These are phyloP conservation scores for Andrena haemorrhoa DNA, from an alignment of 2,888 invertebrate species.

Conservation along the genomic window DNA sequence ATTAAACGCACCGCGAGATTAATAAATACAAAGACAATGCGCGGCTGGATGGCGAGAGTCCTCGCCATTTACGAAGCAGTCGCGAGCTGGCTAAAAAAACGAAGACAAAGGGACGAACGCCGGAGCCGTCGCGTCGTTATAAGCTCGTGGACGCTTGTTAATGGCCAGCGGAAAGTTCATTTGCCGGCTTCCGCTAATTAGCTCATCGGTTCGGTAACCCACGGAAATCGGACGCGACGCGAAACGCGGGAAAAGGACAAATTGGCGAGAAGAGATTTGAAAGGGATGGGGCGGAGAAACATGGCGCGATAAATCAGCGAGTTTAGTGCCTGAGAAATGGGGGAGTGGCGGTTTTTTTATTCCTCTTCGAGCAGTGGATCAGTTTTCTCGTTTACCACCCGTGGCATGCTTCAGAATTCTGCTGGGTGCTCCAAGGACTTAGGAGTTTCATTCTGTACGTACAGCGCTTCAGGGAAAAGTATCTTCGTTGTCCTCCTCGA, in stretches of 20 bases:
- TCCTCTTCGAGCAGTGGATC: neutral
- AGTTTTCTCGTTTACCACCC: too few species aligned
- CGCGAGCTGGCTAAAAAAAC: neutral
- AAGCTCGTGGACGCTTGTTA: neutral
- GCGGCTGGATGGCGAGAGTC: neutral
- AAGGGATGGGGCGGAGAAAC: neutral
- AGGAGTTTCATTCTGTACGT: neutral
- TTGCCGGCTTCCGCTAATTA: neutral
- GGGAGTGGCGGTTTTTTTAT: neutral
- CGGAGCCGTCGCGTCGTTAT: neutral
- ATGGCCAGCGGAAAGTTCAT: neutral
- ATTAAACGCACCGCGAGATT: neutral
- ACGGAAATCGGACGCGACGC: neutral
- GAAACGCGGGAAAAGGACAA: neutral
- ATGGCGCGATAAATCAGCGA: neutral
- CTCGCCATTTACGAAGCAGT: neutral
- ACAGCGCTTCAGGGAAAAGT: neutral
- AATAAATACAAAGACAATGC: slow-evolving; percentile 4
- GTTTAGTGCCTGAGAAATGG: neutral
- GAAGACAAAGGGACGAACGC: neutral
- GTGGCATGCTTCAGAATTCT: too few species aligned
- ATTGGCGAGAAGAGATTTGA: neutral
- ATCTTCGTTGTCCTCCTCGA: neutral
- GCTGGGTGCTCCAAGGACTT: too few species aligned
- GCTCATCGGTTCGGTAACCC: neutral